These are phyloP conservation scores for Nebria ingens DNA, from an alignment of 1,140 invertebrate species.

Conservation along the genomic window DNA sequence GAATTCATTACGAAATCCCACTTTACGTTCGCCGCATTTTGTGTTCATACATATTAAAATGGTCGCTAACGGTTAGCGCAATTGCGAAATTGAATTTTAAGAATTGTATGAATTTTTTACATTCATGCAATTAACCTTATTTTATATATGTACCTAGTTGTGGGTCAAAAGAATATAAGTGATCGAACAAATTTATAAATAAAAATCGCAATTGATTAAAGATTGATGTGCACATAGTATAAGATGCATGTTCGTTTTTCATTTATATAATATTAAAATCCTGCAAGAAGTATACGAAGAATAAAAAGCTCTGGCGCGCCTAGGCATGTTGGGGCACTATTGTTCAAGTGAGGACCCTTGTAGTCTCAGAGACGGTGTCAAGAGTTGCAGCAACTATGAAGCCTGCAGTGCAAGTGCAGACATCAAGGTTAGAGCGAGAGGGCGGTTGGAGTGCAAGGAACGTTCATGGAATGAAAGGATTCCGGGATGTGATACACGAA, in stretches of 20 bases:
- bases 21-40: not conserved
- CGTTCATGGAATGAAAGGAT: slow-evolving; percentile 4
- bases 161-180: no score
- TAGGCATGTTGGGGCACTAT: not conserved
- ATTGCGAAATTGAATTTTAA: not conserved
- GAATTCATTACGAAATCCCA: not conserved
- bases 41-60: not conserved
- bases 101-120: no score
- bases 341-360: not conserved
- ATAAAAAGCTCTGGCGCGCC: not conserved
- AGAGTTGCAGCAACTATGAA: not conserved
- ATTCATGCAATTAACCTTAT: no score
- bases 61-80: not conserved
- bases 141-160: no score
- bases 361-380: not conserved
- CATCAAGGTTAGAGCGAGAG: no score
- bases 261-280: not conserved
- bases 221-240: no score
- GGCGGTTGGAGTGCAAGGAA: no score
- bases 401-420: no score
- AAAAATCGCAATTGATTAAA: no score
- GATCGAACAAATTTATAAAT: no score
- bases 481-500: not conserved
- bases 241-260: not conserved
- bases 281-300: no score